Percentiles rank a stretch among this genome's conserved stretches.
Conservation (phyloP, 2,888 invertebrate genomes). For the Tipula lateralis region DNA sequence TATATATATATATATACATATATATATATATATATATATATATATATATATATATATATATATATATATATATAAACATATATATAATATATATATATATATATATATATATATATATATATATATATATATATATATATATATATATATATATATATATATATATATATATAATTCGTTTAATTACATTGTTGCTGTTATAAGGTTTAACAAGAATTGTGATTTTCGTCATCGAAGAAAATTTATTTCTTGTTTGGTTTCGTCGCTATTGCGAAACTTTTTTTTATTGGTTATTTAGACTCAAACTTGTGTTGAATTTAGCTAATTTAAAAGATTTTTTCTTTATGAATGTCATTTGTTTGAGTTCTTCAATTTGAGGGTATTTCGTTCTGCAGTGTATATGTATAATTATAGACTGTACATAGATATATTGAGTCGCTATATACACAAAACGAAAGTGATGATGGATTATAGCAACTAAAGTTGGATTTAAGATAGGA, state of each 20-base stretch:
- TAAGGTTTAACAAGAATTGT: not conserved
- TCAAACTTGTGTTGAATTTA: not conserved
- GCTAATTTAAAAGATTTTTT: not conserved
- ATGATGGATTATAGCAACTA: constrained; percentile 15
- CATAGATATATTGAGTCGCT: not conserved
- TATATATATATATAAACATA: too few species aligned
- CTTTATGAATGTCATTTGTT: not conserved
- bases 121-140: not conserved
- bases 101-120: too few species aligned
- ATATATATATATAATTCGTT: not conserved
- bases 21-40: not conserved
- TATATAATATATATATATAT: too few species aligned
- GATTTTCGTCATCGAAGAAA: not conserved
- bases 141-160: too few species aligned
- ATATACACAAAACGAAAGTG: not conserved
- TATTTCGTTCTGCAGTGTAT: not conserved
- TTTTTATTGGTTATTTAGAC: not conserved
- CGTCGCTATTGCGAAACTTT: not conserved
- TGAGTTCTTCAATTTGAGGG: not conserved
- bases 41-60: too few species aligned
- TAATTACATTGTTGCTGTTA: not conserved
- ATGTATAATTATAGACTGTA: not conserved
- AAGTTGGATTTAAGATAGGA: constrained; percentile 16
- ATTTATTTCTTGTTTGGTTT: not conserved
- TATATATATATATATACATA: not conserved